phyloP scores from a whole-genome alignment of 2,888 invertebrate genomes.

The Erebia palarica region DNA sequence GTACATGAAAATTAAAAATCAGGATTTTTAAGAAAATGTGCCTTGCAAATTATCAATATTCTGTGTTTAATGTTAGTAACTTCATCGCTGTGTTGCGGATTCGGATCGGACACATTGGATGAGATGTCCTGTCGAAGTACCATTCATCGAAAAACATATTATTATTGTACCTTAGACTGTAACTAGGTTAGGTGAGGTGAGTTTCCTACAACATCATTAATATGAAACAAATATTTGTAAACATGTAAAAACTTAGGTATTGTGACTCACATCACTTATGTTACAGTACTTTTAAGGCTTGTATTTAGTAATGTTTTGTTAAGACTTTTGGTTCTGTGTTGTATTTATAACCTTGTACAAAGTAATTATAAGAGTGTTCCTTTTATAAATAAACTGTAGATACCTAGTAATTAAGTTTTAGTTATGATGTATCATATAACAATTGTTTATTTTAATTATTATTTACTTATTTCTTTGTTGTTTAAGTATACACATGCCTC shows the following conservation, averaged over 20 bases:
- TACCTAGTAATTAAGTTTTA: constrained; percentile 47
- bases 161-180: constrained; percentile 45
- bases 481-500: constrained; percentile 16
- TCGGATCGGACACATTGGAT: constrained; percentile 40
- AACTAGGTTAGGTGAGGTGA: constrained; percentile 49
- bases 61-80: constrained; percentile 81
- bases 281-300: constrained; percentile 43
- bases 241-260: background rate
- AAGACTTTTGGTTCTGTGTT: constrained; percentile 61
- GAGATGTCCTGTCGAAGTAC: constrained; percentile 34
- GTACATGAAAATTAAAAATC: constrained; percentile 76
- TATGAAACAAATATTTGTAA: constrained; percentile 16
- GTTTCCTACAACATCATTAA: background rate
- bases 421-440: constrained; percentile 11
- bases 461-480: constrained; percentile 17
- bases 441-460: constrained; percentile 13
- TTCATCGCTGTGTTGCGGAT: constrained; percentile 63
- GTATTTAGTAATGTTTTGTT: constrained; percentile 58
- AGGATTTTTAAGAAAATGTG: constrained; percentile 82
- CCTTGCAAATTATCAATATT: constrained; percentile 82
- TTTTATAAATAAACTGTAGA: constrained; percentile 66
- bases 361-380: constrained; percentile 65
- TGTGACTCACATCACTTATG: constrained; percentile 41
- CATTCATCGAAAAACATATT: constrained; percentile 40
- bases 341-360: constrained; percentile 70